Evolutionary conservation across 1,140 invertebrate species (phyloP), one percentile per base, ranked within the genome.

Genomic region (Zaprionus gabonicus): DNA sequence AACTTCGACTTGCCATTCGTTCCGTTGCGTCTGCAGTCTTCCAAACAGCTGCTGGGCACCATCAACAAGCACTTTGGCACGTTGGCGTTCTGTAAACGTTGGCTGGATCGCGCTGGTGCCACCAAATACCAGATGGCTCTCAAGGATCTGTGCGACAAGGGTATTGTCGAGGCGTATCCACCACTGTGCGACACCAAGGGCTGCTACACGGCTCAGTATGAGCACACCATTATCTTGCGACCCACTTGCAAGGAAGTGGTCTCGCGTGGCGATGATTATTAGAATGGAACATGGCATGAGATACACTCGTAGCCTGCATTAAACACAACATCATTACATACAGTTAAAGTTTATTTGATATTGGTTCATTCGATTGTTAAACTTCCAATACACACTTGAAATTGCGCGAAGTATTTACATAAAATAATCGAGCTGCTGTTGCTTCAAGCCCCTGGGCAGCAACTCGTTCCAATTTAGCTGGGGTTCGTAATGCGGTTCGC

Each of bases 1-100:
- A 99, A 99, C 92, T 99, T 97, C 93, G 98, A 99, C 85, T 96
- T 96, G 93, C 96, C 97, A 70, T 98, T 97, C 93, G 97, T 99
- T 49, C 98, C 98, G 62, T 93, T 99, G 46, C 97, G 97, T 91
- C 93, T 99, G 67, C 96, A 97, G 87, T 98, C 97, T 74, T 99
- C 98, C 1, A 99, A 99, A 93, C 95, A 97, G 68, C 94, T 99
- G 9, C 94, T 99, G 55, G 97, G 97, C 92, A 95, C 96, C n/a
- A 99, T 99, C 85, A 99, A 99, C 93, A 98, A 99, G 92, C 97
- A 99, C 93, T 99, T 99, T 93, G 96, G 98, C 59, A 99, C 99
- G 0, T 94, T 99, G 74, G 99, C 99, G 2, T 99, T 99, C 93
- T 99, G 99, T 93, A 98, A 99, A 82, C 96, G 99, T 51, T 99